Percentiles rank a stretch among this genome's conserved stretches.
These are phyloP conservation scores for Strix occidentalis DNA, from an alignment of 2,797 vertebrate species.

Conservation along the genomic window DNA sequence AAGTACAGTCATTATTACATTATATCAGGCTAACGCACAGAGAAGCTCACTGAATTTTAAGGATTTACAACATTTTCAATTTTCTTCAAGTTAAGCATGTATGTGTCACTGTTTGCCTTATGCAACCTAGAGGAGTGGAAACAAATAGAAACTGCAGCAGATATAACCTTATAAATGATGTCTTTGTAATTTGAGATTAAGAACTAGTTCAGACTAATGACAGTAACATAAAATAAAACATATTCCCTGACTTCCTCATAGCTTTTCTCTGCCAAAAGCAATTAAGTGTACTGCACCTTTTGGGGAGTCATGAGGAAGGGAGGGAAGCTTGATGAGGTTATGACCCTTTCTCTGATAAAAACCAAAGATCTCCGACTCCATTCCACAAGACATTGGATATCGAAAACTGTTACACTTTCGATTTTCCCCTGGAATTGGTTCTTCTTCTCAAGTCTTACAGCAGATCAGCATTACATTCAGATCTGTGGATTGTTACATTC, in stretches of 20 bases:
- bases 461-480: not conserved
- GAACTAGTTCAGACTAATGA: constrained; percentile 28
- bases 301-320: constrained; percentile 37
- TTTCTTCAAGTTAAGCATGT: not conserved
- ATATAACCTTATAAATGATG: not conserved
- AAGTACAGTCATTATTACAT: not conserved
- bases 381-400: not conserved
- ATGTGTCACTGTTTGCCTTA: not conserved
- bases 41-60: not conserved
- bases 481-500: not conserved
- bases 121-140: not conserved
- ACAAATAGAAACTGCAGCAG: not conserved
- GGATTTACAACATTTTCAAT: not conserved
- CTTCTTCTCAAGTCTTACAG: not conserved
- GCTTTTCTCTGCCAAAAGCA: constrained; percentile 54
- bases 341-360: constrained; percentile 20
- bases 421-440: not conserved
- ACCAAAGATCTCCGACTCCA: not conserved
- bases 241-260: constrained; percentile 39
- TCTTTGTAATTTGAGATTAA: constrained; percentile 5
- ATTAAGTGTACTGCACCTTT: constrained; percentile 44
- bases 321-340: constrained; percentile 34
- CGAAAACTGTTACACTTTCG: not conserved
- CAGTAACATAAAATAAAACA: constrained; percentile 23
- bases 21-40: not conserved